phyloP scores from a whole-genome alignment of 2,113 vertebrate genomes.

The Notiomystis cincta region DNA sequence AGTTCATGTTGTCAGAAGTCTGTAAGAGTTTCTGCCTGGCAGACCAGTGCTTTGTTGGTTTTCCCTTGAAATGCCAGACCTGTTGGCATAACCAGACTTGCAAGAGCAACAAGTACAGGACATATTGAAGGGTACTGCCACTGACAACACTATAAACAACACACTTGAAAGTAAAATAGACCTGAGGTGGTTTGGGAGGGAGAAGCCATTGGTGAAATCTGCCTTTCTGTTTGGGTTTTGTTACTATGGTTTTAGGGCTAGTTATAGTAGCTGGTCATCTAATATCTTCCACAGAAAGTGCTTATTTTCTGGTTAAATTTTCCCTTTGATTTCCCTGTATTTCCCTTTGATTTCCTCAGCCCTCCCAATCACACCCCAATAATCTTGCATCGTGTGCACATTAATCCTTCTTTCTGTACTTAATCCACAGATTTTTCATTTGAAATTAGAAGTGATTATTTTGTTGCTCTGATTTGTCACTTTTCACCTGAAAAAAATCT shows the following conservation, averaged over 20 bases:
- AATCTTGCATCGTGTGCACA: constrained; percentile 15
- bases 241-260: constrained; percentile 42
- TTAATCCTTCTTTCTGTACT: constrained; percentile 55
- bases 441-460: constrained; percentile 62
- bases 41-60: not conserved
- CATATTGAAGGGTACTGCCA: not conserved
- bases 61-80: not conserved
- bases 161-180: not conserved
- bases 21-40: not conserved
- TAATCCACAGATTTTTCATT: constrained; percentile 41
- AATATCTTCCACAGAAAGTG: constrained; percentile 57
- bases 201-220: not conserved
- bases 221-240: constrained; percentile 37
- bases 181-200: not conserved
- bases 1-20: not conserved
- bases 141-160: not conserved
- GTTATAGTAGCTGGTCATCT: constrained; percentile 59
- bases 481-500: constrained; percentile 45
- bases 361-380: constrained; percentile 50
- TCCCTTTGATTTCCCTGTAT: constrained; percentile 64
- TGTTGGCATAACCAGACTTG: not conserved
- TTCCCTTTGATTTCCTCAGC: not conserved
- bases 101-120: not conserved
- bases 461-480: constrained; percentile 62
- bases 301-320: constrained; percentile 64